Conservation (phyloP, 2,113 vertebrate genomes). For the Poicephalus gulielmi region DNA sequence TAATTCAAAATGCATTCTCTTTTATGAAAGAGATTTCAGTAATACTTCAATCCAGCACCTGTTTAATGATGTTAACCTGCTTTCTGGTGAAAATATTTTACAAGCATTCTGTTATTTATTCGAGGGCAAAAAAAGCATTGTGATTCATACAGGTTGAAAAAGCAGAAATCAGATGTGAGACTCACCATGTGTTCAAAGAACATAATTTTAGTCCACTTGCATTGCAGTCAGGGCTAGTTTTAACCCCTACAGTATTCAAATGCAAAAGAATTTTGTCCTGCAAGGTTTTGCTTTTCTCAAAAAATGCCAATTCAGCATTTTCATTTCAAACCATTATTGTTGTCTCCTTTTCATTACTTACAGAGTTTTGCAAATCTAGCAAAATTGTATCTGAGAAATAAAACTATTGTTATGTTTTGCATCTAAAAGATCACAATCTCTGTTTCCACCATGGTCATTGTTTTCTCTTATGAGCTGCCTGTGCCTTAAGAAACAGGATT, state of each 20-base stretch:
- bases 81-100: slow-evolving; percentile 66
- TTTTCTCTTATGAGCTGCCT: neutral
- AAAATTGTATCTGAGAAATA: neutral
- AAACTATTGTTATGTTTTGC: neutral
- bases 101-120: slow-evolving; percentile 20
- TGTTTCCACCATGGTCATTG: neutral
- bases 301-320: neutral
- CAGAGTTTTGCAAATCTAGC: neutral
- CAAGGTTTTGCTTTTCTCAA: neutral
- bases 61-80: slow-evolving; percentile 31
- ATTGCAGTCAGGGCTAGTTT: slow-evolving; percentile 23
- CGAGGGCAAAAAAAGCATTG: neutral
- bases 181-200: neutral
- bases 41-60: slow-evolving; percentile 24
- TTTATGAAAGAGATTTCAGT: slow-evolving; percentile 51
- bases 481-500: no score
- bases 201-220: neutral
- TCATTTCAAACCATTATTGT: neutral
- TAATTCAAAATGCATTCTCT: slow-evolving; percentile 47
- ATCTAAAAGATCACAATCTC: neutral
- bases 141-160: neutral
- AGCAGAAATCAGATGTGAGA: neutral
- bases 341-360: neutral
- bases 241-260: neutral
- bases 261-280: neutral